A percentile compares a stretch with the other conserved stretches of the same genome.
These are phyloP conservation scores for Ferdinandea cuprea DNA, from an alignment of 2,888 invertebrate species.

Conservation along the genomic window DNA sequence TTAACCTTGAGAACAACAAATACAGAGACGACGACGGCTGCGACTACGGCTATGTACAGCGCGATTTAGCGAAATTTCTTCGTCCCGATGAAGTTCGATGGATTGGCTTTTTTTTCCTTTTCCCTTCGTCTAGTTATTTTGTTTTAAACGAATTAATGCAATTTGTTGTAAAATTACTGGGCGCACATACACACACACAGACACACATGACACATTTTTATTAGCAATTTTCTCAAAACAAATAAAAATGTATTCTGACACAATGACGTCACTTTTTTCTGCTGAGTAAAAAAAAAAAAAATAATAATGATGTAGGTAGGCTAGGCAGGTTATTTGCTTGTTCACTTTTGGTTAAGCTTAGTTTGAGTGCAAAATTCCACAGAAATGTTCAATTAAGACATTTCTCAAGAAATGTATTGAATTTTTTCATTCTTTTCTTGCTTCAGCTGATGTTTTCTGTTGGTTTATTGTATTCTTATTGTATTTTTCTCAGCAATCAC, in stretches of 20 bases:
- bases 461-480: constrained; percentile 1
- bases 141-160: constrained; percentile 15
- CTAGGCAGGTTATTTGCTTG: not conserved
- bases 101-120: constrained; percentile 4
- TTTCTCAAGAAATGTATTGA: constrained; percentile 24
- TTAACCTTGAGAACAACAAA: constrained; percentile 69
- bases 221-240: constrained; percentile 33
- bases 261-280: constrained; percentile 70
- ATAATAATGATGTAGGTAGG: not conserved
- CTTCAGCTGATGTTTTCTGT: not conserved
- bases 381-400: constrained; percentile 5
- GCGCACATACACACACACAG: not conserved
- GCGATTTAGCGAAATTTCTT: constrained; percentile 34
- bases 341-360: constrained; percentile 4
- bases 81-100: not conserved
- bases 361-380: constrained; percentile 18
- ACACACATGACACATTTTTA: not conserved
- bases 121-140: not conserved
- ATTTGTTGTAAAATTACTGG: constrained; percentile 20
- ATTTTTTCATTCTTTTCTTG: constrained; percentile 10
- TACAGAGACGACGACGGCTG: not conserved
- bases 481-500: constrained; percentile 24
- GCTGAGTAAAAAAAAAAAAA: not conserved
- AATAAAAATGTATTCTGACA: constrained; percentile 52
- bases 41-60: not conserved